A percentile compares a stretch with the other conserved stretches of the same genome.
Conservation (phyloP, 2,113 vertebrate genomes). For the Boulengeromyrus knoepffleri region DNA sequence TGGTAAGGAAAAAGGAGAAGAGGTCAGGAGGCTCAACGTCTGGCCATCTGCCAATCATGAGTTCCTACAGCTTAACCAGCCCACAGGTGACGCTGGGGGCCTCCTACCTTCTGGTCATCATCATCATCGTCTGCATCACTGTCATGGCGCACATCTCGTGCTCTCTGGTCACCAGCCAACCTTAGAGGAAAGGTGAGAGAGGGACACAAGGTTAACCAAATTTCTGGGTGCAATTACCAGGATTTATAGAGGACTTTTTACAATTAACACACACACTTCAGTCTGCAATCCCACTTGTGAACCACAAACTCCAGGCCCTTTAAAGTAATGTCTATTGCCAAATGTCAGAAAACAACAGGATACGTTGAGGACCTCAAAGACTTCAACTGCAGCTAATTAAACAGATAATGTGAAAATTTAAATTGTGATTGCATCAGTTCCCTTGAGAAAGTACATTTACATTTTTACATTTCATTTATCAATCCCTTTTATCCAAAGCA, state of each 20-base stretch:
- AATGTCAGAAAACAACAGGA: background rate
- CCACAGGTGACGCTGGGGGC: background rate
- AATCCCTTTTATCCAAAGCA: background rate
- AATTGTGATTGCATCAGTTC: background rate
- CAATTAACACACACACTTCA: background rate
- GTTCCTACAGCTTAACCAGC: background rate
- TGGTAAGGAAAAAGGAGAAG: slow-evolving; percentile 32
- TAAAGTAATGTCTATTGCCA: background rate
- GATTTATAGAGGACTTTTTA: background rate
- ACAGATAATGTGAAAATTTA: background rate
- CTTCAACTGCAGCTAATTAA: background rate
- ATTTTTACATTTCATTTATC: background rate
- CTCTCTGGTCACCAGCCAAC: slow-evolving; percentile 93
- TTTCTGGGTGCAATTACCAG: background rate
- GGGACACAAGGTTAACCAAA: background rate
- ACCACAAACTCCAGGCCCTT: background rate
- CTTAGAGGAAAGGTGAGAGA: slow-evolving; percentile 43
- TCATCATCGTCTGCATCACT: slow-evolving; percentile 95
- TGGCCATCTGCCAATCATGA: background rate
- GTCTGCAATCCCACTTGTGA: background rate
- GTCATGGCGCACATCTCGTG: slow-evolving; percentile 92
- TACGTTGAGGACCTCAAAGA: background rate
- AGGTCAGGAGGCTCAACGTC: background rate
- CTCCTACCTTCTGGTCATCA: slow-evolving; percentile 88
- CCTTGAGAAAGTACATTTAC: background rate